phyloP scores from a whole-genome alignment of 2,888 invertebrate species.

The Sepiola atlantica region DNA sequence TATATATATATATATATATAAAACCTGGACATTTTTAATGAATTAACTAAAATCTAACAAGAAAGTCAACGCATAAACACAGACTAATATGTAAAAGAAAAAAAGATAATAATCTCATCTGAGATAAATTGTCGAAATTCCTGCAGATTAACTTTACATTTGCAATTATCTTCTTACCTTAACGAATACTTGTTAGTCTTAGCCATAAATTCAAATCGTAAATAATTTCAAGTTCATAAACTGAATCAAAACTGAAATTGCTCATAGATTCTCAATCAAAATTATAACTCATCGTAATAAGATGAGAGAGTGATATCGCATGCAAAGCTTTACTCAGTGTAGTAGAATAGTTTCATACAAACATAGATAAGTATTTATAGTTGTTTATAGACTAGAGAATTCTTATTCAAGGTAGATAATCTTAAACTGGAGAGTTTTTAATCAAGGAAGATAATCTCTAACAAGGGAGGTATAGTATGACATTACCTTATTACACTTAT shows the following conservation, averaged over 20 bases:
- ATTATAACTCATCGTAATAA: not conserved
- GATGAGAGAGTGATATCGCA: too few species aligned
- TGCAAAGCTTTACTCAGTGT: too few species aligned
- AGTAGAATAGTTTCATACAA: too few species aligned
- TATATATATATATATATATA: not conserved
- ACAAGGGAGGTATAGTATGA: too few species aligned
- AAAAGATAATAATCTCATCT: not conserved
- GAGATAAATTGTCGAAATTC: not conserved
- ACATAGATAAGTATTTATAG: too few species aligned
- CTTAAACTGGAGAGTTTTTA: too few species aligned
- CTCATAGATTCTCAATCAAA: not conserved
- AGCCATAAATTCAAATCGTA: not conserved
- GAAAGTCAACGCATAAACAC: not conserved
- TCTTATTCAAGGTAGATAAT: too few species aligned
- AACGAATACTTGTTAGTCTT: not conserved
- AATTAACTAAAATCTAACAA: not conserved
- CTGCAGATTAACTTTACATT: not conserved
- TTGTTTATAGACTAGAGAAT: too few species aligned
- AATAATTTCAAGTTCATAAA: not conserved
- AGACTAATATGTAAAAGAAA: not conserved
- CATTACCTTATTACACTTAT: too few species aligned
- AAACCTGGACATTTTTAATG: not conserved
- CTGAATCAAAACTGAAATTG: not conserved
- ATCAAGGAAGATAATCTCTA: too few species aligned
- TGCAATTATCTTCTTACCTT: not conserved